A percentile compares a stretch with the other conserved stretches of the same genome.
These are phyloP conservation scores for Pristis pectinata DNA, from an alignment of 2,797 vertebrate genomes.

Conservation along the genomic window DNA sequence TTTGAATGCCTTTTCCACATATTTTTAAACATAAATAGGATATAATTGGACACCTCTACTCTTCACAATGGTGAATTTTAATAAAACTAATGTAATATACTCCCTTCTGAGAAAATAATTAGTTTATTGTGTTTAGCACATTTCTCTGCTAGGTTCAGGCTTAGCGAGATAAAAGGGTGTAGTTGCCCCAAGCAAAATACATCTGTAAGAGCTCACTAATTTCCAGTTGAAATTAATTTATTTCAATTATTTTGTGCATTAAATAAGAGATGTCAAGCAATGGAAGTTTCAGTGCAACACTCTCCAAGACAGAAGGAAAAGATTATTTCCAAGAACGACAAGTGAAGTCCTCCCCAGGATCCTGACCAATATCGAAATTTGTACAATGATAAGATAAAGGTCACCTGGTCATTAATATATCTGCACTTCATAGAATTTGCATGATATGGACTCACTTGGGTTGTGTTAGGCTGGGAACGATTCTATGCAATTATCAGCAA, in stretches of 20 bases:
- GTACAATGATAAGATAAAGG: too few relatives aligned
- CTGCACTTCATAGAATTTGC: too few relatives aligned
- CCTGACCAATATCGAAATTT: too few relatives aligned
- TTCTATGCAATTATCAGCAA: too few relatives aligned
- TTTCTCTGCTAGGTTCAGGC: neutral
- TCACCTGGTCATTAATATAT: too few relatives aligned
- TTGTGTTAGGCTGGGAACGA: too few relatives aligned
- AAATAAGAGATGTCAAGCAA: neutral
- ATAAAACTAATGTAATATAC: neutral
- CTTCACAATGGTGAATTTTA: neutral
- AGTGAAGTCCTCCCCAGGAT: too few relatives aligned
- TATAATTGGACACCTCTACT: neutral
- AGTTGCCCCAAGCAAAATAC: neutral
- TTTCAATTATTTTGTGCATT: neutral
- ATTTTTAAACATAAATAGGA: neutral
- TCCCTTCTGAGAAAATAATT: neutral
- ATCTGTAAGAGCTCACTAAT: neutral
- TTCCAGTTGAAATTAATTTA: neutral
- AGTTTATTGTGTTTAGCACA: neutral
- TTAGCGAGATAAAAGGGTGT: neutral
- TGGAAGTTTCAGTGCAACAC: neutral
- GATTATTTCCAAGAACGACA: too few relatives aligned
- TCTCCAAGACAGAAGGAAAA: neutral
- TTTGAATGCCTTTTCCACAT: neutral
- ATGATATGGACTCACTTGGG: too few relatives aligned